Evolutionary conservation across 2,797 vertebrate genomes (phyloP).

Genomic region (Arremon aurantiirostris): DNA sequence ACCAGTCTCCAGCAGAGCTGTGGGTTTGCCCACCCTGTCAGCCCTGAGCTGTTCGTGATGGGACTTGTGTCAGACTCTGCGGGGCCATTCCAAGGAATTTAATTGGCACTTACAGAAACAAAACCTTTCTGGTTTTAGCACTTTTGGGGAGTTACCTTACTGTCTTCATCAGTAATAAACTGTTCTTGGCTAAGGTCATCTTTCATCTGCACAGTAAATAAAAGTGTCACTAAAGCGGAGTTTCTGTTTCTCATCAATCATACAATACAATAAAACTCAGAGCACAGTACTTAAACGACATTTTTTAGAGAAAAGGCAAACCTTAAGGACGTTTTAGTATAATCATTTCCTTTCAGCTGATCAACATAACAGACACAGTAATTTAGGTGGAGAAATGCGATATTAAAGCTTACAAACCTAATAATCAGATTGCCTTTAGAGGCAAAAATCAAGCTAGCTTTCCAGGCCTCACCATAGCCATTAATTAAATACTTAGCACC

Average conservation of each 20-base stretch:
- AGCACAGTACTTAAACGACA: neutral
- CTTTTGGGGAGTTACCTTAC: neutral
- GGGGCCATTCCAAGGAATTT: neutral
- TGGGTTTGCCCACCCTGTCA: neutral
- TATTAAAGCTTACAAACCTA: neutral
- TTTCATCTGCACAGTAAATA: constrained; percentile 37
- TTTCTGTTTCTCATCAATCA: constrained; percentile 40
- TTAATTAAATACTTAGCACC: neutral
- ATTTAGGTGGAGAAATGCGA: constrained; percentile 10
- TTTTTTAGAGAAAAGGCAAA: constrained; percentile 1
- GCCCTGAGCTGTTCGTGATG: neutral
- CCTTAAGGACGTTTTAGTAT: neutral
- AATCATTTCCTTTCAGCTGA: constrained; percentile 13
- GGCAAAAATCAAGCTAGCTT: neutral
- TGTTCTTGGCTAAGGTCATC: constrained; percentile 10
- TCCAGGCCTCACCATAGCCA: neutral
- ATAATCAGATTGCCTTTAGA: neutral
- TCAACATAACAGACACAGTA: neutral
- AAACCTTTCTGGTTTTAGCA: neutral
- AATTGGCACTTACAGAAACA: neutral
- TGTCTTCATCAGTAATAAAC: neutral
- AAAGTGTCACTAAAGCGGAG: neutral
- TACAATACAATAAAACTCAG: neutral
- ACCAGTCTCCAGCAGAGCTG: neutral
- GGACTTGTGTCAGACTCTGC: neutral